These are phyloP conservation scores for Stichopus chloronotus DNA, from an alignment of 35 echinoderm and acorn worm genomes.

Conservation along the genomic window DNA sequence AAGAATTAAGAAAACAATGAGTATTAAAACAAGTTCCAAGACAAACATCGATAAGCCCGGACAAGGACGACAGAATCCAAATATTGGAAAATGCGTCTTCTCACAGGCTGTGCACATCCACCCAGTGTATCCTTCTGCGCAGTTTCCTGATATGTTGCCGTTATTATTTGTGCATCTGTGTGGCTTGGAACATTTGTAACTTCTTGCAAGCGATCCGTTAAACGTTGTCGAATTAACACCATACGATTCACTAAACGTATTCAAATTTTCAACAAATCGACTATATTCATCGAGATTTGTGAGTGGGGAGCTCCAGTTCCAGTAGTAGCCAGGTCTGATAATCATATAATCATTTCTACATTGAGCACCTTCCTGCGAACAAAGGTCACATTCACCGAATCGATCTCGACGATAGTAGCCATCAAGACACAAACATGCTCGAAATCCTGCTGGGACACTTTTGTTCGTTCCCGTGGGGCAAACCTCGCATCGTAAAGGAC, in stretches of 20 bases:
- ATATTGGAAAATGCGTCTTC: not conserved
- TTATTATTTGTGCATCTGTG: not conserved
- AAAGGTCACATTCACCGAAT: conserved; percentile 12
- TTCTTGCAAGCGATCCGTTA: not conserved
- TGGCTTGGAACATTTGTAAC: not conserved
- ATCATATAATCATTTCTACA: not conserved
- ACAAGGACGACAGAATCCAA: not conserved
- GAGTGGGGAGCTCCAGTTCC: conserved; percentile 1
- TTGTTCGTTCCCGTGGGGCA: conserved; percentile 48
- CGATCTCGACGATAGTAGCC: conserved; percentile 28
- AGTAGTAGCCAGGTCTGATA: too few species aligned
- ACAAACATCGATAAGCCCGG: not conserved
- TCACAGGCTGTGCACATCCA: conserved; percentile 33
- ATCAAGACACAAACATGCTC: conserved; percentile 51
- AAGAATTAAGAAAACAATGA: not conserved
- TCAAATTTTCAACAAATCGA: conserved; percentile 5
- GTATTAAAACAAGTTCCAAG: not conserved
- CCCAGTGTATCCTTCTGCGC: conserved; percentile 19
- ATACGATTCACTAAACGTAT: not conserved
- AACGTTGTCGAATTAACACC: not conserved
- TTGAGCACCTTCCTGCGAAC: conserved; percentile 14
- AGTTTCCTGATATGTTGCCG: not conserved
- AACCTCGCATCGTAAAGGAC: not conserved
- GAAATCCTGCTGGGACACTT: not conserved
- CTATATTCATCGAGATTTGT: not conserved